Percentiles rank a stretch among this genome's conserved stretches.
These are phyloP conservation scores for Abscondita cerata DNA, from an alignment of 2,888 invertebrate species.

Conservation along the genomic window DNA sequence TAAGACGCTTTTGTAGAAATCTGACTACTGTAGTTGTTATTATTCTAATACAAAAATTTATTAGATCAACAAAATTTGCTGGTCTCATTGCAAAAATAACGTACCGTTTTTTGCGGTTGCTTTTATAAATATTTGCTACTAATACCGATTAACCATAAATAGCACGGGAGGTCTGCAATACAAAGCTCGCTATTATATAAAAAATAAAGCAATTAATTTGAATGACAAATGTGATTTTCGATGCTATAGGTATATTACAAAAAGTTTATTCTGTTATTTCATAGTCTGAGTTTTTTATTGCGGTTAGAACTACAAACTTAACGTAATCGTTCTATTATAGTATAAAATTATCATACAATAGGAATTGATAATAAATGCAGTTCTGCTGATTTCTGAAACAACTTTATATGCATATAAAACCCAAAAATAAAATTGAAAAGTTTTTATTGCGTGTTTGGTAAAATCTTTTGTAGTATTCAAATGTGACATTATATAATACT, in stretches of 20 bases:
- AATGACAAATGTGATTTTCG: constrained; percentile 5
- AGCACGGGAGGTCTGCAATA: not conserved
- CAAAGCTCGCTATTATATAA: not conserved
- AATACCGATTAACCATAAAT: not conserved
- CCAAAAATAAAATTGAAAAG: constrained; percentile 3
- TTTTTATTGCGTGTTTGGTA: not conserved
- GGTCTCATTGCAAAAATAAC: not conserved
- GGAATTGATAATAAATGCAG: constrained; percentile 30
- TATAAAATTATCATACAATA: constrained; percentile 37
- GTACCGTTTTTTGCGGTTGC: not conserved
- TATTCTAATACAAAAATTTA: not conserved
- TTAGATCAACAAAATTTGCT: not conserved
- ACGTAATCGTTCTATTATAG: constrained; percentile 21
- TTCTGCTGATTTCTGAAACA: constrained; percentile 24
- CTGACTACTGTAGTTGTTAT: constrained; percentile 6
- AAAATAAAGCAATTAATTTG: not conserved
- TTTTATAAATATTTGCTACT: too few relatives aligned
- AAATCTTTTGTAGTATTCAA: too few relatives aligned
- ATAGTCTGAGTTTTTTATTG: not conserved
- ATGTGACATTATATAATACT: too few relatives aligned
- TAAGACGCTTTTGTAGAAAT: constrained; percentile 19
- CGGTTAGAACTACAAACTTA: constrained; percentile 19
- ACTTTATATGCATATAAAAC: constrained; percentile 30
- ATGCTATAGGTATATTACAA: constrained; percentile 8
- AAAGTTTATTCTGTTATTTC: not conserved